Evolutionary conservation across 1,140 invertebrate species (phyloP).

Genomic region (Pogonus chalceus): DNA sequence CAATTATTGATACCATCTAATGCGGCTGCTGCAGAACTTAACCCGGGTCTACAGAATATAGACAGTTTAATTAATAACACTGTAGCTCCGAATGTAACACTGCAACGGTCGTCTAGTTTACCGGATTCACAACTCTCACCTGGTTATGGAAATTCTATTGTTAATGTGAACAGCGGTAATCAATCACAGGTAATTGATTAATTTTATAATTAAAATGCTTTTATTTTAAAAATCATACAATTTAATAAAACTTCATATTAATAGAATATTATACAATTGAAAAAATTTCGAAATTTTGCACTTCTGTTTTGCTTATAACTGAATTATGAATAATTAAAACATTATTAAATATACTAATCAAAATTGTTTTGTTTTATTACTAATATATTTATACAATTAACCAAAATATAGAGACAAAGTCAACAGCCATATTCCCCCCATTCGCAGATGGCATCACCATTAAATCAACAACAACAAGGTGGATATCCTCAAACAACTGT

Average conservation of each 20-base stretch:
- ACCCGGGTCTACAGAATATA: conserved; percentile 53
- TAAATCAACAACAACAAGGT: conserved; percentile 24
- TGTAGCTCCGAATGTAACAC: conserved; percentile 68
- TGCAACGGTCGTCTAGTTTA: conserved; percentile 53
- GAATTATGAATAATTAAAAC: too few relatives aligned
- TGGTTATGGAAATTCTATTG: conserved; percentile 34
- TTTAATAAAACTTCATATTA: too few relatives aligned
- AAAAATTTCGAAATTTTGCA: too few relatives aligned
- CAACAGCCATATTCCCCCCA: conserved; percentile 40
- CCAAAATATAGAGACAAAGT: conserved; percentile 20
- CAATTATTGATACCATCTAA: conserved; percentile 56
- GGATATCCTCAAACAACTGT: conserved; percentile 23
- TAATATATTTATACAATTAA: too few relatives aligned
- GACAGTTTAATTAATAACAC: conserved; percentile 67
- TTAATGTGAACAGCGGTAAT: background rate
- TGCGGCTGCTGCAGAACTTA: conserved; percentile 50
- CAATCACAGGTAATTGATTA: background rate
- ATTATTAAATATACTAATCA: too few relatives aligned
- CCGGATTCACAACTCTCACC: conserved; percentile 64
- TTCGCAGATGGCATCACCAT: conserved; percentile 34
- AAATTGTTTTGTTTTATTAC: too few relatives aligned
- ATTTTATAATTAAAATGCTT: too few relatives aligned
- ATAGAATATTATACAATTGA: too few relatives aligned
- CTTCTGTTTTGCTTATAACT: too few relatives aligned
- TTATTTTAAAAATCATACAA: too few relatives aligned